phyloP scores from a whole-genome alignment of 2,888 invertebrate genomes.

The Colletes collaris region DNA sequence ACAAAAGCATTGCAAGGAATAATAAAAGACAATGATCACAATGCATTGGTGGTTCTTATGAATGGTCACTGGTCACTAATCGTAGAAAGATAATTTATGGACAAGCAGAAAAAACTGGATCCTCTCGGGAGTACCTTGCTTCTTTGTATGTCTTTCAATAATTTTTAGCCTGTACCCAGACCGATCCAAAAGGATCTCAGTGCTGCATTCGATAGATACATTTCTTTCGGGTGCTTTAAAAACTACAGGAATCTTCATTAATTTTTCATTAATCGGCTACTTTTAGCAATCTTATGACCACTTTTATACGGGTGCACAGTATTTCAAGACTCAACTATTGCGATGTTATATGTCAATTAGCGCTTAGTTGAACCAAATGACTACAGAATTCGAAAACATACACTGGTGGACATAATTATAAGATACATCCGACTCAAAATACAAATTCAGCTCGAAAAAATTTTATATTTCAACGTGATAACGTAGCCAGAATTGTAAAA shows the following conservation, averaged over 20 bases:
- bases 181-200: conserved; percentile 10
- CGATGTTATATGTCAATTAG: too few relatives aligned
- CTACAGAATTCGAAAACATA: neutral
- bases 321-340: too few relatives aligned
- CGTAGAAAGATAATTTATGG: conserved; percentile 15
- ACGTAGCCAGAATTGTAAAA: too few relatives aligned
- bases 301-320: too few relatives aligned
- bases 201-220: conserved; percentile 1
- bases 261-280: neutral
- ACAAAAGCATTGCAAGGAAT: neutral
- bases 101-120: conserved; percentile 12
- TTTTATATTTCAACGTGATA: too few relatives aligned
- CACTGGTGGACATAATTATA: too few relatives aligned
- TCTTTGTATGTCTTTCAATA: neutral
- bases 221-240: neutral
- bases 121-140: neutral
- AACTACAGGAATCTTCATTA: neutral
- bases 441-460: too few relatives aligned
- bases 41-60: neutral
- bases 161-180: conserved; percentile 1
- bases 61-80: neutral
- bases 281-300: too few relatives aligned
- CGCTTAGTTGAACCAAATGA: too few relatives aligned
- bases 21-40: conserved; percentile 22
- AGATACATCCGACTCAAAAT: too few relatives aligned